Evolutionary conservation across 2,888 invertebrate species (phyloP), one percentile per base, ranked within the genome.

Genomic region (Catocala nupta): DNA sequence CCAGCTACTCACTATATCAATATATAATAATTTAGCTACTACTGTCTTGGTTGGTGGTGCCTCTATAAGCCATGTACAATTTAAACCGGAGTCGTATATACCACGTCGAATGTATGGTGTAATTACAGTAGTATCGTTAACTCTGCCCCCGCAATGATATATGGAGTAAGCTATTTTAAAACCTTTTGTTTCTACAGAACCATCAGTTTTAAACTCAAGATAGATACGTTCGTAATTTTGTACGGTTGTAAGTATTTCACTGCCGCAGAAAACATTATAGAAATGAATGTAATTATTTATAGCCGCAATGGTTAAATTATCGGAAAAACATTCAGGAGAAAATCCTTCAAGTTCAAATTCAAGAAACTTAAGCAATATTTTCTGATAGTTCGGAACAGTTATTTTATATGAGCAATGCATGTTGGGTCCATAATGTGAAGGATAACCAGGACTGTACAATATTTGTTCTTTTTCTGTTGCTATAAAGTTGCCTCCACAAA

Each of bases 381-480:
- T 89, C 11, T 36, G 6, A 11, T 91, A 81, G 5, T 83, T 77
- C 0, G 92, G 89, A 1, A 94, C 89, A 3, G 80, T 56, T 58
- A 98, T 95, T 43, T 95, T 95, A 78, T 97, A 98, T 54, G 94
- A 91, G 82, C 98, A 98, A 52, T 90, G 77, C 8, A 96, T 81
- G 71, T 92, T 91, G n/a, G 89, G 80, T 6, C 90, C 90, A 84
- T 98, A 98, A 34, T 79, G 71, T 0, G 73, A 67, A 1, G 98
- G 97, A 90, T 96, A 98, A 49, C 96, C 96, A 0, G 98, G 98
- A 80, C 97, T 97, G 34, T 92, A 91, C n/a, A 98, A 87, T 45
- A 88, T 85, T 78, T 95, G 94, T 65, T 91, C 84, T 36, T 84
- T 83, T 10, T 80, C 84, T 3, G 92, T 91, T 0, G 96, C 96